phyloP scores from a whole-genome alignment of 2,113 vertebrate genomes.

The Syngnathus floridae region DNA sequence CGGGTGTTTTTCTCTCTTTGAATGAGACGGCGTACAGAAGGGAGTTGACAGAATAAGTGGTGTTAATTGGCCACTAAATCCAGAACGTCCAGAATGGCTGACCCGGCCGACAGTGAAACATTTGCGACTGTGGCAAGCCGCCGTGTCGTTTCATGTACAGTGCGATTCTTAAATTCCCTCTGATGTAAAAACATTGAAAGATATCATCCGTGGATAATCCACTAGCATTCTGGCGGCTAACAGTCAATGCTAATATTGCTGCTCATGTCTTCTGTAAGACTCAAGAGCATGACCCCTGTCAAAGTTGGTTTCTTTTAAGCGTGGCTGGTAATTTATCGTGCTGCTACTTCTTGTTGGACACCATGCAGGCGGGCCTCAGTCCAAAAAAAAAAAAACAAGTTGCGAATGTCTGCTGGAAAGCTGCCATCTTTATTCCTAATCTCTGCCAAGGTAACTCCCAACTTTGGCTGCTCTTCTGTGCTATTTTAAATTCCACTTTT shows the following conservation, averaged over 20 bases:
- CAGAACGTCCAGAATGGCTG: slow-evolving; percentile 6
- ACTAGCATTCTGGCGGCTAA: too few species aligned
- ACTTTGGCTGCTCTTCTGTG: too few species aligned
- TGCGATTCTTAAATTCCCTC: not conserved
- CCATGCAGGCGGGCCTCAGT: not conserved
- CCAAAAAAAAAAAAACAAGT: not conserved
- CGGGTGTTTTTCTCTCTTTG: not conserved
- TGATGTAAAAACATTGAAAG: too few species aligned
- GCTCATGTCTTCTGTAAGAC: too few species aligned
- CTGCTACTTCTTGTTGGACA: not conserved
- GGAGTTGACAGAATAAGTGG: slow-evolving; percentile 10
- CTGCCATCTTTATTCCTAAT: not conserved
- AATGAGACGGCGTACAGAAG: slow-evolving; percentile 14
- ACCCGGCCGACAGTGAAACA: slow-evolving; percentile 18
- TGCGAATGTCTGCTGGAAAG: slow-evolving; percentile 20
- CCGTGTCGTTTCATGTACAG: not conserved
- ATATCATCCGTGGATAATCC: too few species aligned
- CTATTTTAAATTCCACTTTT: too few species aligned
- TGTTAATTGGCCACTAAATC: slow-evolving; percentile 34
- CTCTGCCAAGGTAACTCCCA: too few species aligned
- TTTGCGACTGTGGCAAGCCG: not conserved
- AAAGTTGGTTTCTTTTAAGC: not conserved
- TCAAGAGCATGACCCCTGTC: too few species aligned
- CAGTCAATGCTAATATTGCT: too few species aligned
- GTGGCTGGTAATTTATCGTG: not conserved